Evolutionary conservation across 2,113 vertebrate species (phyloP), one percentile per base, ranked within the genome.

Genomic region (Protomyctophum bolini): DNA sequence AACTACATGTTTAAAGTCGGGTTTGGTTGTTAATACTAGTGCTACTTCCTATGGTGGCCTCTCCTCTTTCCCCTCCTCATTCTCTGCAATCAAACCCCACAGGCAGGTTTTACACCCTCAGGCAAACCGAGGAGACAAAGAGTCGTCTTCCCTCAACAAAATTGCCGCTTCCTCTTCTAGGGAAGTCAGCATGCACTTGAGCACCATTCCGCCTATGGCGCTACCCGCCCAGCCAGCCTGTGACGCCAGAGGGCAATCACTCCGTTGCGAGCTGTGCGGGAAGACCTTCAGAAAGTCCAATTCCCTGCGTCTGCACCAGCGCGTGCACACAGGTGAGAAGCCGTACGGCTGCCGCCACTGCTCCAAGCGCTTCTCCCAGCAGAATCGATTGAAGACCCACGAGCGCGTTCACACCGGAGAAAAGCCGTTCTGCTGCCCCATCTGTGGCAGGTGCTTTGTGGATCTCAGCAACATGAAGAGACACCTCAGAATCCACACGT

Each of bases 401-500:
- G 82, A 86, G 33, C 33, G 33, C 3, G 5, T 41, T 41, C 33
- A 41, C 33, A 41, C 33, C 33, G 33, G 33, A 41, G 56, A 88
- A 76, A 88, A 86, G 41, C 87, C 87, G 0, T 88, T 86, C 71
- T 63, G 79, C 7, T 88, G 87, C 29, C 64, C 68, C 3, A 80
- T 79, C 29, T 88, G 87, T 29, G 87, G 84, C 9, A 86, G 83
- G 61, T 66, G 83, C 46, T 88, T 88, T 52, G 66, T 76, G 0
- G 80, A 88, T 60, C 83, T 84, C 0, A 79, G 84, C 58, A 82
- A 88, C 72, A 72, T 88, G 47, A 86, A 84, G 68, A 86, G 84
- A 12, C 33, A 41, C 33, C 33, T 41, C 33, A 41, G 33, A 3
- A 6, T 41, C 33, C 33, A 41, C 33, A 41, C 2, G 33, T 41